Evolutionary conservation across 1,140 invertebrate genomes (phyloP), one percentile per base, ranked within the genome.

Genomic region (Drosophila bocqueti): DNA sequence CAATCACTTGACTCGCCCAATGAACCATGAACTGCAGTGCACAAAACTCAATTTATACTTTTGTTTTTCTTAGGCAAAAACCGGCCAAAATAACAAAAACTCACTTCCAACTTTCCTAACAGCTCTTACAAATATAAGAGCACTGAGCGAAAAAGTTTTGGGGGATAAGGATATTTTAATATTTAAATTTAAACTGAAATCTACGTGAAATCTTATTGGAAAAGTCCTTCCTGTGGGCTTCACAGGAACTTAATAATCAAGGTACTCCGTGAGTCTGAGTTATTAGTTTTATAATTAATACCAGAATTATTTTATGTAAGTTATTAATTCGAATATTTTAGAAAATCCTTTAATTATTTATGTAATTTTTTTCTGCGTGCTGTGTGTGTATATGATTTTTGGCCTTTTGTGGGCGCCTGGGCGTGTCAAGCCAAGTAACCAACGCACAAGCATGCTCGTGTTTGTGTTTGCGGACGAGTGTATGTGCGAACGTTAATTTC

Each of bases 401-500:
- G 60, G 64, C 49, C 74, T 62, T 61, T 57, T 77, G 75, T 62
- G 73, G 63, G 73, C 74, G 63, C 18, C 29, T 58, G 65, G 74
- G 76, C 74, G 62, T 60, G 69, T 84, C 36, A 75, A 84, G 54
- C 73, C 61, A 68, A 79, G 62, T 63, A 57, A 61, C 75, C 58
- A 79, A 76, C 76, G 74, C 72, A 42, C 24, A 42, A 74, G 61
- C 63, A 57, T 29, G 52, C 72, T 81, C 40, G 49, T 83, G 76
- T 83, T 83, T 83, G 77, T 84, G 73, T 84, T 75, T 83, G 61
- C 55, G 42, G 45, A 50, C 67, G n/a, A 67, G 79, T 74, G 66
- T 72, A 65, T 75, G 81, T 69, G 83, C 52, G 74, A 63, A 83
- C 77, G 86, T 92, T 92, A 92, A 92, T 92, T 92, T 92, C 79